Percentiles rank a stretch among this genome's conserved stretches.
These are phyloP conservation scores for Vandiemenella viatica DNA, from an alignment of 2,888 invertebrate genomes.

Conservation along the genomic window DNA sequence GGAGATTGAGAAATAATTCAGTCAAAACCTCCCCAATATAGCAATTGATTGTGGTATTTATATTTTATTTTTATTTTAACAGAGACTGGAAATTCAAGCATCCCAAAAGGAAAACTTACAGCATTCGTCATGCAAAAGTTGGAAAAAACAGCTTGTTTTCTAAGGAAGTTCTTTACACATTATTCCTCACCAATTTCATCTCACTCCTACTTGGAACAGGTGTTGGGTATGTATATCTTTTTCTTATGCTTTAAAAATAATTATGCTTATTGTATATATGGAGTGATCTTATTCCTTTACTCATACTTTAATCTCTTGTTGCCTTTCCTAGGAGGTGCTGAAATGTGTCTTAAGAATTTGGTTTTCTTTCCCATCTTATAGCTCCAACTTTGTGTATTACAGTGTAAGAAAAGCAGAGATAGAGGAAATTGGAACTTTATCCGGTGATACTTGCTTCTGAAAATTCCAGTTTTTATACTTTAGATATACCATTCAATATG, in stretches of 20 bases:
- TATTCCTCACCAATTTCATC: conserved; percentile 78
- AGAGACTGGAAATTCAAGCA: conserved; percentile 80
- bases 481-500: not conserved
- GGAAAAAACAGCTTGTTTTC: conserved; percentile 72
- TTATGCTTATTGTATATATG: not conserved
- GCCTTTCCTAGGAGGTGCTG: too few species aligned
- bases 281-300: not conserved
- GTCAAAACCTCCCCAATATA: too few species aligned
- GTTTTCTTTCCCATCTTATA: too few species aligned
- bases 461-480: not conserved
- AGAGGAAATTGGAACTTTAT: too few species aligned
- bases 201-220: conserved; percentile 83
- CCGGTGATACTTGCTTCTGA: too few species aligned
- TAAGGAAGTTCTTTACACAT: conserved; percentile 75
- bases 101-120: conserved; percentile 43
- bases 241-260: not conserved
- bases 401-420: too few species aligned
- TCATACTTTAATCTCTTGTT: not conserved
- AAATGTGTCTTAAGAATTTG: too few species aligned
- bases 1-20: too few species aligned
- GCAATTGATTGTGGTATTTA: too few species aligned
- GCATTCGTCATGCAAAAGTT: conserved; percentile 57
- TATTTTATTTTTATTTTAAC: too few species aligned
- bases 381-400: too few species aligned
- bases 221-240: conserved; percentile 73